Evolutionary conservation across 2,797 vertebrate species (phyloP), one percentile per base, ranked within the genome.

Genomic region (Anguilla pacifica): DNA sequence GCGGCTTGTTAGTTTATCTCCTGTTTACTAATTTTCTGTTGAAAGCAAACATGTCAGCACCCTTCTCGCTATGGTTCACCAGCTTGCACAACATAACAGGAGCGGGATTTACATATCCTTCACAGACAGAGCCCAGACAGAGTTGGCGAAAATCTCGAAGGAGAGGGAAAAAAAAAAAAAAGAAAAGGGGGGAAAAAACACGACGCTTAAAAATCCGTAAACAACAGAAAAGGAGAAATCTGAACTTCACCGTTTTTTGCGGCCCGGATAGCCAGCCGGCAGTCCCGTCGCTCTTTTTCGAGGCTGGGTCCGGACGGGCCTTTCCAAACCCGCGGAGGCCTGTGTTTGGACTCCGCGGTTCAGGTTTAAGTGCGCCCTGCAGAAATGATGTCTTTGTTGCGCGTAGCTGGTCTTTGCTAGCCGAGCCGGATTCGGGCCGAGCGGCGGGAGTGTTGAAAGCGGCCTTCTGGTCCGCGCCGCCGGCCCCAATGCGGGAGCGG

Each of bases 21-120:
- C 92, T 91, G 88, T 92, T 94, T 91, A 92, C 92, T 94, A 92
- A 92, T 94, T 92, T 93, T 91, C 92, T 92, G 93, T 91, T 93
- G 92, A 93, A 94, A 92, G 91, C 92, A 93, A 92, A 93, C 91
- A 93, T 92, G 92, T 93, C 92, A 94, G 90, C 89, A 88, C 89
- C 89, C 85, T 90, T 92, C 92, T 91, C 89, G 91, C 91, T 88
- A 90, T 92, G 93, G 91, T 93, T 92, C 92, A 93, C 90, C 90
- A 91, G 89, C 92, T 92, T 89, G 90, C 67, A 91, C 90, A 92
- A 92, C 91, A 92, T 92, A 91, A 93, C 91, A 91, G 87, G 91
- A 91, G 88, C 86, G 87, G 85, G 88, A 93, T 93, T 93, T 93
- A 92, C 93, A 94, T 92, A 92, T 86, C 86, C 57, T 53, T 43